A percentile compares a stretch with the other conserved stretches of the same genome.
Conservation (phyloP, 92 coral and sea anemone species). For the Meandrina meandrites region DNA sequence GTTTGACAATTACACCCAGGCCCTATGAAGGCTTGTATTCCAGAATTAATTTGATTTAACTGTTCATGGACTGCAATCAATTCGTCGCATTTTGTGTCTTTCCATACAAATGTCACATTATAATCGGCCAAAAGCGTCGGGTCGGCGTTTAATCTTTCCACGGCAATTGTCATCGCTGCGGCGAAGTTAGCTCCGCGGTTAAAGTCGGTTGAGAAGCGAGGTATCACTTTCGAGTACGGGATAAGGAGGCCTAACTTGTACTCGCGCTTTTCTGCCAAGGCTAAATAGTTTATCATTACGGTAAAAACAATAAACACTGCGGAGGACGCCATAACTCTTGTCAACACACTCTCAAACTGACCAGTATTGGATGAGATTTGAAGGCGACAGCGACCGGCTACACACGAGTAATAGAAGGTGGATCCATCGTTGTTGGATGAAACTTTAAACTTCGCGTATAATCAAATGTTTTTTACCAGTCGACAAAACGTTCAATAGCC, state of each 20-base stretch:
- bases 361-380: neutral
- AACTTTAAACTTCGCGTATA: neutral
- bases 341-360: neutral
- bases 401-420: neutral
- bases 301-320: slow-evolving; percentile 26
- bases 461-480: neutral
- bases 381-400: neutral
- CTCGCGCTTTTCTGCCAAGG: slow-evolving; percentile 56
- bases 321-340: slow-evolving; percentile 32
- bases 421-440: neutral
- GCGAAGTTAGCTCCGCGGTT: slow-evolving; percentile 72
- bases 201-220: slow-evolving; percentile 30
- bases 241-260: slow-evolving; percentile 79
- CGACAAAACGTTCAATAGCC: neutral
- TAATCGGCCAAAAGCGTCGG: slow-evolving; percentile 80
- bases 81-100: slow-evolving; percentile 72
- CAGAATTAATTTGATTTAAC: slow-evolving; percentile 67
- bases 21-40: slow-evolving; percentile 77
- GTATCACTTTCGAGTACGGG: slow-evolving; percentile 61
- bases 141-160: slow-evolving; percentile 77
- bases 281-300: neutral
- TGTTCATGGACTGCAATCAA: slow-evolving; percentile 68
- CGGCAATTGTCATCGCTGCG: slow-evolving; percentile 87
- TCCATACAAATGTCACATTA: slow-evolving; percentile 86
- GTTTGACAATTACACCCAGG: slow-evolving; percentile 83